phyloP scores from a whole-genome alignment of 2,113 vertebrate genomes.

The Myrmecobius fasciatus region DNA sequence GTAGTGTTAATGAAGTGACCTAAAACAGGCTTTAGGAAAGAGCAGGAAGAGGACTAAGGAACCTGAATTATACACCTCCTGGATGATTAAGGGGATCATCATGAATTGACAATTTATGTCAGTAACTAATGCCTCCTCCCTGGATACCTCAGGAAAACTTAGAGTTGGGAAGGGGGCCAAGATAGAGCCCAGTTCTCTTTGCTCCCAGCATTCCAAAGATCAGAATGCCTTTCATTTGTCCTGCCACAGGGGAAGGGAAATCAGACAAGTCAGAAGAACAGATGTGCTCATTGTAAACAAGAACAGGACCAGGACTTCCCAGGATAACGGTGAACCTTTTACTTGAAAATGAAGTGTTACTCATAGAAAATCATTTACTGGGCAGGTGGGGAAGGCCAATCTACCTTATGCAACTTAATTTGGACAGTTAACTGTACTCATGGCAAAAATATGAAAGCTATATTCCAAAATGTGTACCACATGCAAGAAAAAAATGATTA shows the following conservation, averaged over 20 bases:
- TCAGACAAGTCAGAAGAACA: constrained; percentile 59
- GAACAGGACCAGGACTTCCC: constrained; percentile 37
- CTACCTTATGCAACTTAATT: neutral
- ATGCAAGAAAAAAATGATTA: neutral
- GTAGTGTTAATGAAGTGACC: neutral
- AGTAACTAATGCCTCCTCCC: constrained; percentile 66
- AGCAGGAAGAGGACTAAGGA: constrained; percentile 19
- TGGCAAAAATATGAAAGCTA: neutral
- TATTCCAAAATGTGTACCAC: neutral
- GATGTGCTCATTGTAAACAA: constrained; percentile 57
- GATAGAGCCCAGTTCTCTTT: constrained; percentile 39
- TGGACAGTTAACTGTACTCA: neutral
- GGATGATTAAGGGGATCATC: constrained; percentile 43
- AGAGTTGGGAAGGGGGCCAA: constrained; percentile 65
- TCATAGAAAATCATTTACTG: constrained; percentile 39
- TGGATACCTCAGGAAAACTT: constrained; percentile 37
- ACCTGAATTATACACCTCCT: neutral
- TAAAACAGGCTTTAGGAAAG: constrained; percentile 9
- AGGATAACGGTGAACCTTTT: constrained; percentile 39
- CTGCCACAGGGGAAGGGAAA: constrained; percentile 62
- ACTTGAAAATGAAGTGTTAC: constrained; percentile 16
- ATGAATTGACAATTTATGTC: constrained; percentile 65
- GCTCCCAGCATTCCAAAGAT: constrained; percentile 58
- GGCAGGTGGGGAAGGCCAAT: neutral
- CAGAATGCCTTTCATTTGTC: constrained; percentile 70